Evolutionary conservation across 2,888 invertebrate genomes (phyloP), one percentile per base, ranked within the genome.

Genomic region (Drosophila siamana): DNA sequence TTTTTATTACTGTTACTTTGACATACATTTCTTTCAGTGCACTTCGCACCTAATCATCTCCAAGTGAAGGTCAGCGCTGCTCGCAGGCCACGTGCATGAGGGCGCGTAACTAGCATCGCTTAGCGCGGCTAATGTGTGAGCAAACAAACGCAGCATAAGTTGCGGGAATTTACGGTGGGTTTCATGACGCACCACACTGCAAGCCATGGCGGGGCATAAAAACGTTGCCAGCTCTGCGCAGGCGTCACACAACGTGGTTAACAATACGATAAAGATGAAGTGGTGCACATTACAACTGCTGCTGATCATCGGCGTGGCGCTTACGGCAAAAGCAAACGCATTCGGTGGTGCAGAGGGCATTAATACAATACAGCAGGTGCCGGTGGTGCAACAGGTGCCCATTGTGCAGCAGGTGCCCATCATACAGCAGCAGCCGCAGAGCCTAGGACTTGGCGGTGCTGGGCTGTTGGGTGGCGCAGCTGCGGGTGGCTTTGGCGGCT

Each of bases 341-440:
- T 36, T 74, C 15, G 67, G 71, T 13, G 62, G 55, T 8, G 61
- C 43, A 78, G 61, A 69, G 7, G 74, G 63, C 11, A 16, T 55
- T 9, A 60, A 50, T 16, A 55, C 44, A 2, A 55, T 89, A 0
- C 89, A 90, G 56, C 69, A 75, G 13, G 63, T 86, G 13, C 89
- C 88, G 4, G 68, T 87, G 5, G 67, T 85, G 30, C 78, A 85
- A 15, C 69, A 80, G 28, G 67, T 86, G 24, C 90, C 88, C 1
- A 64, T 88, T 7, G 67, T 87, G 26, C 78, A 85, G 7, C 70
- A 80, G 16, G 67, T 86, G 28, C 89, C 88, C 0, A 30, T 85
- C 75, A 82, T 86, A 16, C 71, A 86, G 7, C 78, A 85, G 9
- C 78, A 61, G 55, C 69, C 64, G 19, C 82, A 69, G 41, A 65